A percentile compares a stretch with the other conserved stretches of the same genome.
Evolutionary conservation across 2,797 vertebrate genomes (phyloP).

Genomic region (Hydrolagus colliei): DNA sequence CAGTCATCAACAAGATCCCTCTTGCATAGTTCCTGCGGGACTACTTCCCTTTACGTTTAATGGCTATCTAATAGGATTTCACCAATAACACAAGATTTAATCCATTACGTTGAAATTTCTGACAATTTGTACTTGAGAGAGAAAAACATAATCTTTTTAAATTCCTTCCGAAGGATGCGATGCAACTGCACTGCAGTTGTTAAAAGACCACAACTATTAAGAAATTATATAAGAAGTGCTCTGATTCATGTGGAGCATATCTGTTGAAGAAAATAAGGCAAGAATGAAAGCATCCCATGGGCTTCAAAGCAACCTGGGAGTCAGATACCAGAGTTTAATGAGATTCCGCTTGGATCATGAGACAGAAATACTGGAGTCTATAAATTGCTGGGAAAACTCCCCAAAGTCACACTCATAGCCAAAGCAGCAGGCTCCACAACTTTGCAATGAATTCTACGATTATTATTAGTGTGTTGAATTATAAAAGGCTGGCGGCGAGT

Average conservation of each 20-base stretch:
- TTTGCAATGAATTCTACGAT: too few relatives aligned
- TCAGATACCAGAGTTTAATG: background rate
- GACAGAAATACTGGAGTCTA: too few relatives aligned
- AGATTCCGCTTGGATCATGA: background rate
- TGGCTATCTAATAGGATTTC: constrained; percentile 40
- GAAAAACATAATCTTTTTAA: background rate
- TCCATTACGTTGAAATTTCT: background rate
- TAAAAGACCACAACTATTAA: background rate
- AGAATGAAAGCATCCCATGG: background rate
- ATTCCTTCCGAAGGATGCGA: background rate
- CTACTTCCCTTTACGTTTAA: constrained; percentile 39
- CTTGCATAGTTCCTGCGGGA: constrained; percentile 37
- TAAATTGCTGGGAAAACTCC: background rate
- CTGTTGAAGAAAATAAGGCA: background rate
- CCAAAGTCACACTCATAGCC: background rate
- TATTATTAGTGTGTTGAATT: background rate
- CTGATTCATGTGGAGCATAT: too few relatives aligned
- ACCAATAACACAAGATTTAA: constrained; percentile 16
- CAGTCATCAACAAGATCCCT: constrained; percentile 39
- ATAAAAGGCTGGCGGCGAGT: background rate
- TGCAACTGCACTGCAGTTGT: too few relatives aligned
- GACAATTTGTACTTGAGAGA: background rate
- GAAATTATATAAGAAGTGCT: background rate
- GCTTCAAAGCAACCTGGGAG: background rate
- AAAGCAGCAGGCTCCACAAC: background rate